Base-by-base conservation (phyloP, 2,797 vertebrate genomes). In the Sebastes matsubarae region DNA sequence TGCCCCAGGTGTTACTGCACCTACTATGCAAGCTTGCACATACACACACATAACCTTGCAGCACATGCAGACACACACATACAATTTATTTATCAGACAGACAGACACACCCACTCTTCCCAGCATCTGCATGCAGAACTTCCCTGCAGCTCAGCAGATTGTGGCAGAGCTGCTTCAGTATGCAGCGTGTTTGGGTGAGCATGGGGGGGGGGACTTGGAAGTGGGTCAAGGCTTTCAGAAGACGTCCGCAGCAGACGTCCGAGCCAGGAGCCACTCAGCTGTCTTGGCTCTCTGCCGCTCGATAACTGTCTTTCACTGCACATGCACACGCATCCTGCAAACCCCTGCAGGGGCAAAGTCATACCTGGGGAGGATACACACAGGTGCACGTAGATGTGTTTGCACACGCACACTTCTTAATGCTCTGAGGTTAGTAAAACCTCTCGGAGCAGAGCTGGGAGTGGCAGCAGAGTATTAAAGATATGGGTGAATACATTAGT, bases 191-290 rank as follows among this genome's bases (percentile, higher is more conserved):
- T 82, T 84, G 83, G 82, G 72, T 87, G 83, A 58, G 73, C 12
- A 0, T 32, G 14, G 46, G 58, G 50, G 72, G 27, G 58, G 29
- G 36, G 70, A 73, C 55, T 71, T 91, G 89, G 90, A 94, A 95
- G 81, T 94, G 92, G 92, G 92, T 93, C 94, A 94, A 92, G 50
- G 89, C 90, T 91, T 90, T 84, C 68, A 87, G 87, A 83, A 93
- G 90, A 90, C 18, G 74, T 84, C 79, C 60, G 65, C 86, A 87
- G 77, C 75, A 75, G 38, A 42, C 38, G 38, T 42, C 32, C 25
- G 27, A 82, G 79, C 72, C 79, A 80, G 80, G 67, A 88, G 74
- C 82, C 71, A 82, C 81, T 88, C 87, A 68, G 84, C 81, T 75
- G 77, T 79, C 77, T 73, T 80, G 52, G 72, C 87, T 74, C 55